Conservation (phyloP, 2,113 vertebrate species). For the Phoxinus phoxinus region DNA sequence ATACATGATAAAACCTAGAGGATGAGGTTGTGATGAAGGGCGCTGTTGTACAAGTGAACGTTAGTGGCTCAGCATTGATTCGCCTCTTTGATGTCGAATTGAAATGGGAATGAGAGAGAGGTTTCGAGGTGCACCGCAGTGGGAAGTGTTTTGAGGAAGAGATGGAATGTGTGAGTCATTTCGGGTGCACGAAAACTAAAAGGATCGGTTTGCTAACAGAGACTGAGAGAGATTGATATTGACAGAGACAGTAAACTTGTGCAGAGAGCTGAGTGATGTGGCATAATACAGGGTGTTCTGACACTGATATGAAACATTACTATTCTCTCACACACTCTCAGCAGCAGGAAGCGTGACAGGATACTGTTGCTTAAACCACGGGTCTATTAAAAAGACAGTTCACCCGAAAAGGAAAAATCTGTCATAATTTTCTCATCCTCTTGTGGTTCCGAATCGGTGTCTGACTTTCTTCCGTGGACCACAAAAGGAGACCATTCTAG, state of each 20-base stretch:
- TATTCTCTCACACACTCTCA: neutral
- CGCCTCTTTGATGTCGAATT: conserved; percentile 26
- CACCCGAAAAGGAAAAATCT: neutral
- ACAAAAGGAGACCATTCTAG: neutral
- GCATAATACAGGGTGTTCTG: conserved; percentile 3
- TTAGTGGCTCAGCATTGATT: no score
- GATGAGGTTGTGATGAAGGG: conserved; percentile 19
- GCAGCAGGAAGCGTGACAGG: neutral
- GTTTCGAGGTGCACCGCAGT: neutral
- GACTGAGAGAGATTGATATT: conserved; percentile 18
- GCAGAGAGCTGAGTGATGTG: conserved; percentile 31
- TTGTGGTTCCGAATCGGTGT: neutral
- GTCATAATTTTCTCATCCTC: neutral
- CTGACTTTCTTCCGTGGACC: neutral
- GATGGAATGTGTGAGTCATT: conserved; percentile 18
- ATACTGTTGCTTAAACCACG: neutral
- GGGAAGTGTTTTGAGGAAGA: conserved; percentile 14
- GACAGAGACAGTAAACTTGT: conserved; percentile 27
- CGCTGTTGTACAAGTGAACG: no score
- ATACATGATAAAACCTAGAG: neutral
- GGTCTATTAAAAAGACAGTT: neutral
- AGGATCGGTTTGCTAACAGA: conserved; percentile 6
- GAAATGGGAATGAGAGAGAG: conserved; percentile 31
- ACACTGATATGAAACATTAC: conserved; percentile 21
- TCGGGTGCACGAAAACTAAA: neutral